Base-by-base conservation (phyloP, 2,113 vertebrate species). In the Edolisoma coerulescens region DNA sequence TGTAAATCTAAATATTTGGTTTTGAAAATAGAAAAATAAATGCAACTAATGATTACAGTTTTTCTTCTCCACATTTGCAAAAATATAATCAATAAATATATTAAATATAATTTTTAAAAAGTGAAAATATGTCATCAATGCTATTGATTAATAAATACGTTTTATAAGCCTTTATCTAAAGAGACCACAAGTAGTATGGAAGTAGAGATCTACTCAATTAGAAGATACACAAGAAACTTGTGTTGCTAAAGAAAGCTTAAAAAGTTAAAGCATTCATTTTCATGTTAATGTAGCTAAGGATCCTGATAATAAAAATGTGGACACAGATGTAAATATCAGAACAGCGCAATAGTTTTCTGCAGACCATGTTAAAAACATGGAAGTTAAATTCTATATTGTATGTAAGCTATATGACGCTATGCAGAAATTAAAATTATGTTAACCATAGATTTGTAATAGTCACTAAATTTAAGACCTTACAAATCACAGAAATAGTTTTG, bases 151-250 rank as follows among this genome's bases (percentile, higher is more conserved):
- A 47, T 32, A 53, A 63, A 45, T 37, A 26, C 0, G 30, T 49
- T 73, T 89, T 64, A 22, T 37, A 71, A 79, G 1, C 8, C 28
- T 57, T 78, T 44, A 22, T 53, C 21, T 85, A 11, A 35, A 67
- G 3, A 56, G 1, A 5, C 6, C 11, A 57, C 9, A 53, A 27
- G 47, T 23, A 61, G 1, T 16, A 27, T 24, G 1, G 27, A 64
- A n/a, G 7, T 33, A 53, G 13, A 49, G 6, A 27, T 39, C 2
- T 45, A 9, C 19, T 47, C 7, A 30, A 64, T 56, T 10, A 60
- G 3, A n/a, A 95, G 41, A 28, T 37, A 13, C 2, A n/a, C 8
- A 60, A 54, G 7, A 77, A 64, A 47, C 0, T 54, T 32, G 3
- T 54, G 6, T 59, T 77, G 7, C 13, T 81, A 56, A 27, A 60